phyloP scores from a whole-genome alignment of 2,888 invertebrate species.

The Mystacides longicornis region DNA sequence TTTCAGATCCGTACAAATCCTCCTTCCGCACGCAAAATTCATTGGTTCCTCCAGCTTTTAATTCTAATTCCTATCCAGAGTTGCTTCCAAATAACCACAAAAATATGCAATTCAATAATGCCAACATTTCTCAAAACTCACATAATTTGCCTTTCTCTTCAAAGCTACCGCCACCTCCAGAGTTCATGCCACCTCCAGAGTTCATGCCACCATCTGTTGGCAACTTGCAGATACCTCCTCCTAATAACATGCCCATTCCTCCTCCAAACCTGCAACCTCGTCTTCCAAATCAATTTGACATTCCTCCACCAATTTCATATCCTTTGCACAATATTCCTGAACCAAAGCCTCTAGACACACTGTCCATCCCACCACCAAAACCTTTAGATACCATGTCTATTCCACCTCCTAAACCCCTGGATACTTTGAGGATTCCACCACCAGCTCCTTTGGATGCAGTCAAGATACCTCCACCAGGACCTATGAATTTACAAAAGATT shows the following conservation, averaged over 20 bases:
- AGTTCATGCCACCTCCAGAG: not conserved
- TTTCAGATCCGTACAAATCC: not conserved
- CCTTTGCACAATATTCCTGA: slow-evolving; percentile 31
- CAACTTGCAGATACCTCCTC: slow-evolving; percentile 36
- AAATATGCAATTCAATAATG: not conserved
- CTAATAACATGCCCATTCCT: slow-evolving; percentile 54
- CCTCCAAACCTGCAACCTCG: slow-evolving; percentile 35
- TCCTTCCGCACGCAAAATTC: no score
- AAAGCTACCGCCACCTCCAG: not conserved
- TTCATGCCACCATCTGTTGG: not conserved
- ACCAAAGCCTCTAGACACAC: slow-evolving; percentile 21
- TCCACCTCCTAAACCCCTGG: slow-evolving; percentile 26
- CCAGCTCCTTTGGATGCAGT: slow-evolving; percentile 25
- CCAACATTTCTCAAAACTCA: not conserved
- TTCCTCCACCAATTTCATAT: slow-evolving; percentile 29
- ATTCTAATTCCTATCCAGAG: not conserved
- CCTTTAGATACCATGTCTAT: slow-evolving; percentile 26
- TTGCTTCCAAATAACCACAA: not conserved
- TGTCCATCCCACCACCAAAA: slow-evolving; percentile 27
- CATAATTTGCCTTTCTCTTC: not conserved
- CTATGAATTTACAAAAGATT: slow-evolving; percentile 55
- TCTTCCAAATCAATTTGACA: no score
- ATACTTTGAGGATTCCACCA: slow-evolving; percentile 32
- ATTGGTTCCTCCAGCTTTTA: not conserved
- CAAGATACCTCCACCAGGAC: slow-evolving; percentile 45